phyloP scores from a whole-genome alignment of 2,113 vertebrate genomes.

The Ctenodactylus gundi region DNA sequence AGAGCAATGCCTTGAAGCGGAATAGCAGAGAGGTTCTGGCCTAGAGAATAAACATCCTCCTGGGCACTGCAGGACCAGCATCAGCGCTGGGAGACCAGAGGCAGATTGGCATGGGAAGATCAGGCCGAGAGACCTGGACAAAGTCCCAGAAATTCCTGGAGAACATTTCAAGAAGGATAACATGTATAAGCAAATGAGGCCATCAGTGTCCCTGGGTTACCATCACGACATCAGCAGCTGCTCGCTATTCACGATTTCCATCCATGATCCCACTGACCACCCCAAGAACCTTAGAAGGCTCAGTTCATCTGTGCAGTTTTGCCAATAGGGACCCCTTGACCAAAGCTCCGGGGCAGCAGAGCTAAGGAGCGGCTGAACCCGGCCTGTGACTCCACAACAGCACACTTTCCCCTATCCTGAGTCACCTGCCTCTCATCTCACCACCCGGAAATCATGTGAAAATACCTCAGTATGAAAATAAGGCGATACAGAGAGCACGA shows the following conservation, averaged over 20 bases:
- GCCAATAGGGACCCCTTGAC: not conserved
- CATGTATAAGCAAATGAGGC: not conserved
- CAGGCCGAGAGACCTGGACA: not conserved
- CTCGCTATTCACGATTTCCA: too few relatives aligned
- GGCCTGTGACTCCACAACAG: not conserved
- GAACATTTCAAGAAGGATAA: not conserved
- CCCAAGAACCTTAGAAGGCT: not conserved
- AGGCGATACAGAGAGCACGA: not conserved
- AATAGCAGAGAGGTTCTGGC: not conserved
- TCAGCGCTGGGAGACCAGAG: not conserved
- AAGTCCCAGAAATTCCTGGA: not conserved
- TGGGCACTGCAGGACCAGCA: fast-evolving
- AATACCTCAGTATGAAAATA: not conserved
- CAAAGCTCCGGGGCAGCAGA: too few relatives aligned
- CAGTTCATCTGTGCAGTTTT: not conserved
- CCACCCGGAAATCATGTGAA: not conserved
- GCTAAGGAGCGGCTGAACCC: not conserved
- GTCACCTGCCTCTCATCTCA: not conserved
- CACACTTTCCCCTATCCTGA: not conserved
- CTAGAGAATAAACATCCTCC: not conserved
- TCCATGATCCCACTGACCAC: not conserved
- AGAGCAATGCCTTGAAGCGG: not conserved
- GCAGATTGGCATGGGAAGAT: too few relatives aligned
- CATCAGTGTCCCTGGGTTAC: not conserved
- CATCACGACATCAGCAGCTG: not conserved